These are phyloP conservation scores for Plodia interpunctella DNA, from an alignment of 1,140 invertebrate genomes.

Conservation along the genomic window DNA sequence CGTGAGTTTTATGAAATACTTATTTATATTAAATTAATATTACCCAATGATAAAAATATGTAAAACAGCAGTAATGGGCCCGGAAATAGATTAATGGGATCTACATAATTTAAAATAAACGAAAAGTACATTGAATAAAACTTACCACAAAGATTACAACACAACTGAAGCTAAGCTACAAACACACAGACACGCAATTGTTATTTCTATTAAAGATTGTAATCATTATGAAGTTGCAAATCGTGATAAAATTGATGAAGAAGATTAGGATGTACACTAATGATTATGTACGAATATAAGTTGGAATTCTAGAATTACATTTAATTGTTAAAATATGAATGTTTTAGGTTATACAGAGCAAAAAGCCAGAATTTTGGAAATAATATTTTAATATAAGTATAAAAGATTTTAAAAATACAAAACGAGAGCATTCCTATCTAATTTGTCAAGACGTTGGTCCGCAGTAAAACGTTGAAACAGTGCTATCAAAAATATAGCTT, in stretches of 20 bases:
- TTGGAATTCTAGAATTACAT: background rate
- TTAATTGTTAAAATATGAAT: background rate
- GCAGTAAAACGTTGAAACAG: too few relatives aligned
- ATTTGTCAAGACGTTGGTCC: conserved; percentile 13
- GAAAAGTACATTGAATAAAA: background rate
- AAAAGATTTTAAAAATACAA: conserved; percentile 51
- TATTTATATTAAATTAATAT: too few relatives aligned
- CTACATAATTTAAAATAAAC: too few relatives aligned
- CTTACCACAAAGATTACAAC: conserved; percentile 13
- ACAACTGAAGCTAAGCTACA: conserved; percentile 13
- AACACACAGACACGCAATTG: conserved; percentile 9
- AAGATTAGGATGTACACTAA: background rate
- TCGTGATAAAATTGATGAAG: too few relatives aligned
- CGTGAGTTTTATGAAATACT: too few relatives aligned
- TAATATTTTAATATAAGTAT: conserved; percentile 56
- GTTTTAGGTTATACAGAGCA: background rate
- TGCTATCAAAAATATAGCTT: background rate
- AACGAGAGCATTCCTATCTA: conserved; percentile 30
- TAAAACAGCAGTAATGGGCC: too few relatives aligned
- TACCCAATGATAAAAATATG: too few relatives aligned
- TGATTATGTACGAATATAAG: background rate
- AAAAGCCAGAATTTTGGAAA: conserved; percentile 28
- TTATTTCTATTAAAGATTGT: too few relatives aligned
- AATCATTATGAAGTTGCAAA: too few relatives aligned
- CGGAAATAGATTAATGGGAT: too few relatives aligned